Base-by-base conservation (phyloP, 2,888 invertebrate species). In the Elysia crispata region DNA sequence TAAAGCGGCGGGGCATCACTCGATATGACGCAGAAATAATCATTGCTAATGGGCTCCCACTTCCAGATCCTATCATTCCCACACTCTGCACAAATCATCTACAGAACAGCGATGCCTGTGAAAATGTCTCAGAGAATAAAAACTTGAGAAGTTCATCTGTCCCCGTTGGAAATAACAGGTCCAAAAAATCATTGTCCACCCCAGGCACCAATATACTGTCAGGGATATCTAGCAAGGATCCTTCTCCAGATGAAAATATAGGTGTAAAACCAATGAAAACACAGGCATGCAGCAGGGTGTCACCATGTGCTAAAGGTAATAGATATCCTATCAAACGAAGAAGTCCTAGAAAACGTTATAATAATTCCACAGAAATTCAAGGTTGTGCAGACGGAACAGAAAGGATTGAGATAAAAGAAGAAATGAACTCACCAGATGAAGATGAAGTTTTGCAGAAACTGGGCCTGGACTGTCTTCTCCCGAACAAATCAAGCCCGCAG, bases 21-120 rank as follows among this genome's bases (percentile, higher is more conserved):
- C 83, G 90, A 11, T 91, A 91, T 77, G 91, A 91, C 87, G 91
- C 91, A 0, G 91, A 91, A 84, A 88, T 92, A 31, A 85, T 92
- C 49, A 85, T 91, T 13, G 77, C 80, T 28, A 76, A 67, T 33
- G 80, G 80, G 6, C 50, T 76, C 15, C 80, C 80, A n/a, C 70
- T 80, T 0, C 80, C 80, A 23, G 80, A 80, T 3, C 80, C 80
- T n/a, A 15, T 67, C 15, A 57, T 3, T 25, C 8, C 15, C 18
- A 67, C 50, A 33, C 50, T 41, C 41, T 41, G 41, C 41, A 6
- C 41, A 41, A 41, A 41, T 11, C 11, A 41, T 41, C 3, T 6
- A 3, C 5, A 41, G 41, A 41, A 41, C 41, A 41, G 41, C 41
- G 3, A 3, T 41, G 11, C 41, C 11, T 41, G 41, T 11, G 41